Conservation (phyloP, 2,888 invertebrate genomes). For the Trypoxylon attenuatum region DNA sequence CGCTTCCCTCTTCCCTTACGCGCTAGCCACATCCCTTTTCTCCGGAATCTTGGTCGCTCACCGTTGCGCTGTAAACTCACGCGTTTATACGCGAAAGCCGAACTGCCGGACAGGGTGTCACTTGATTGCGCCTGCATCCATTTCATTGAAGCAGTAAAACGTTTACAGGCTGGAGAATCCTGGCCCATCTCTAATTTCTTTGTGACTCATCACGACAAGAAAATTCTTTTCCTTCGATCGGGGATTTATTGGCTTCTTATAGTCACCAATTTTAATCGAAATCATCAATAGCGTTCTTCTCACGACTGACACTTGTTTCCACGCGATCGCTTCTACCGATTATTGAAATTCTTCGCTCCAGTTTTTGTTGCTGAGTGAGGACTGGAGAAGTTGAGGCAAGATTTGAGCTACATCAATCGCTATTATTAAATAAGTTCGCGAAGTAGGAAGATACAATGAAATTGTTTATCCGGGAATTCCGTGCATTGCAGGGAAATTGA, state of each 20-base stretch:
- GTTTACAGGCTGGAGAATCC: conserved; percentile 35
- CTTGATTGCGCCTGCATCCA: conserved; percentile 49
- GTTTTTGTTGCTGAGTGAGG: no score
- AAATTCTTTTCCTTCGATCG: no score
- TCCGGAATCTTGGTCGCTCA: conserved; percentile 1
- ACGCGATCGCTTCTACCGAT: no score
- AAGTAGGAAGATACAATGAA: conserved; percentile 27
- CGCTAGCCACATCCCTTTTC: not conserved
- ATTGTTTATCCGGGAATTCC: conserved; percentile 38
- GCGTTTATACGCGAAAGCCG: conserved; percentile 31
- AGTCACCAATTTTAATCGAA: no score
- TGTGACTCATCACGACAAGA: no score
- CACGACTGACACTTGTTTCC: no score
- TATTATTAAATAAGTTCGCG: conserved; percentile 26
- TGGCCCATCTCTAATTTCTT: conserved; percentile 46
- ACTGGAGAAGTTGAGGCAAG: no score
- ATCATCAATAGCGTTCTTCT: no score
- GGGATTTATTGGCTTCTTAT: no score
- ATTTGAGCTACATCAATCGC: no score
- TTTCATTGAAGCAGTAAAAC: conserved; percentile 39
- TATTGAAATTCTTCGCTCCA: no score
- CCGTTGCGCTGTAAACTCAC: conserved; percentile 40
- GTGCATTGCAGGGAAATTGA: conserved; percentile 41
- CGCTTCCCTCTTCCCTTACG: conserved; percentile 7
- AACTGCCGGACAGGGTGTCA: conserved; percentile 42